phyloP scores from a whole-genome alignment of 92 coral and sea anemone species.

The Palythoa caribaeorum region DNA sequence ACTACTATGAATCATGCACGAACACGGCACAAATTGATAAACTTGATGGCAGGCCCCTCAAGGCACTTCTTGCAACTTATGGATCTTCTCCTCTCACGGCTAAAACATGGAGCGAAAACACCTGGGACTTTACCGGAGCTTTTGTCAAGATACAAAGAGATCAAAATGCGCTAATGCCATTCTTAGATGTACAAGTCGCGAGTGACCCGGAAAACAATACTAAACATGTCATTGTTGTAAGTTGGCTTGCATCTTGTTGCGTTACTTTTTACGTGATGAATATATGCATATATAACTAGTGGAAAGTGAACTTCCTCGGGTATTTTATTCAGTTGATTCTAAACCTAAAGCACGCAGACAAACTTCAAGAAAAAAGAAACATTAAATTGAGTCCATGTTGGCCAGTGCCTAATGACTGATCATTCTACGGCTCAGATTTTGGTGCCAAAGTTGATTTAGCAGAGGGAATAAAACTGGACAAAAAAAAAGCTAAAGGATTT shows the following conservation, averaged over 20 bases:
- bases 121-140: conserved; percentile 51
- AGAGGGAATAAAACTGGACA: no score
- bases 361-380: neutral
- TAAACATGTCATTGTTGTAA: conserved; percentile 19
- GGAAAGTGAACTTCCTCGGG: neutral
- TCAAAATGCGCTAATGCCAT: conserved; percentile 34
- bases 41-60: conserved; percentile 67
- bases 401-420: no score
- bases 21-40: conserved; percentile 70
- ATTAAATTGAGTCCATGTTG: no score
- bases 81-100: conserved; percentile 92
- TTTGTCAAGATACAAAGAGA: conserved; percentile 43
- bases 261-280: neutral
- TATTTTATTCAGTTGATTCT: no score
- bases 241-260: neutral
- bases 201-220: conserved; percentile 39
- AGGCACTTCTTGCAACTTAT: conserved; percentile 63
- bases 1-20: conserved; percentile 89
- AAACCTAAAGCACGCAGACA: no score
- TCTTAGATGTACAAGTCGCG: conserved; percentile 18
- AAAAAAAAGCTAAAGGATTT: no score
- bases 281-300: neutral
- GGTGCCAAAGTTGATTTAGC: no score
- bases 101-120: conserved; percentile 68
- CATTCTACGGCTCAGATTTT: no score